phyloP scores from a whole-genome alignment of 2,113 vertebrate species.

The Numida meleagris region DNA sequence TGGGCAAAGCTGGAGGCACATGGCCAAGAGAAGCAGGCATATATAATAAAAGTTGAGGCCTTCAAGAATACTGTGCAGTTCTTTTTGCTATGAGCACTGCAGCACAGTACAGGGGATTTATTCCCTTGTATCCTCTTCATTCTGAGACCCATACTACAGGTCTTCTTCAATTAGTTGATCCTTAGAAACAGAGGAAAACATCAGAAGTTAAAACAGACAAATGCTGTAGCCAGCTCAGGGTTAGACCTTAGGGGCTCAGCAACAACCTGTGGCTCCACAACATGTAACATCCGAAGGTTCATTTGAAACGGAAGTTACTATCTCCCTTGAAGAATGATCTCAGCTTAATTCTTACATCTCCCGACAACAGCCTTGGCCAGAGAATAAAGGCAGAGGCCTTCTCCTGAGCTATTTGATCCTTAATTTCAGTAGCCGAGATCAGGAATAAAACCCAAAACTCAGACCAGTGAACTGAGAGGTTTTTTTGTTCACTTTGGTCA shows the following conservation, averaged over 20 bases:
- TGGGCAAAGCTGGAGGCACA: background rate
- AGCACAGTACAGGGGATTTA: background rate
- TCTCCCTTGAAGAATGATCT: slow-evolving; percentile 37
- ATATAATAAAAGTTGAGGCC: background rate
- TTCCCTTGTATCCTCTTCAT: background rate
- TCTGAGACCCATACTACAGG: background rate
- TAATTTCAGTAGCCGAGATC: slow-evolving; percentile 22
- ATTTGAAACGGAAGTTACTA: slow-evolving; percentile 25
- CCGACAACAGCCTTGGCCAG: slow-evolving; percentile 42
- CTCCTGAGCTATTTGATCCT: slow-evolving; percentile 48
- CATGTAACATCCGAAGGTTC: background rate
- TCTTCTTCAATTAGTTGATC: background rate
- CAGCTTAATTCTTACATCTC: slow-evolving; percentile 7
- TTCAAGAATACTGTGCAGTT: background rate
- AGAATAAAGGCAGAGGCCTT: slow-evolving; percentile 47
- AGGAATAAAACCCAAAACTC: background rate
- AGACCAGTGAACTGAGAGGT: background rate
- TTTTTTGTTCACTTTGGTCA: background rate
- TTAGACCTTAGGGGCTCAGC: slow-evolving; percentile 4
- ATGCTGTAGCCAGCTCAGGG: background rate
- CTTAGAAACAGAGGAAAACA: background rate
- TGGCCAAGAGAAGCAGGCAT: background rate
- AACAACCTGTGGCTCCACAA: slow-evolving; percentile 7
- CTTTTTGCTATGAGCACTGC: background rate
- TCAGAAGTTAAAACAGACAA: slow-evolving; percentile 2